phyloP scores from a whole-genome alignment of 1,140 invertebrate genomes.

The Drosophila repletoides region DNA sequence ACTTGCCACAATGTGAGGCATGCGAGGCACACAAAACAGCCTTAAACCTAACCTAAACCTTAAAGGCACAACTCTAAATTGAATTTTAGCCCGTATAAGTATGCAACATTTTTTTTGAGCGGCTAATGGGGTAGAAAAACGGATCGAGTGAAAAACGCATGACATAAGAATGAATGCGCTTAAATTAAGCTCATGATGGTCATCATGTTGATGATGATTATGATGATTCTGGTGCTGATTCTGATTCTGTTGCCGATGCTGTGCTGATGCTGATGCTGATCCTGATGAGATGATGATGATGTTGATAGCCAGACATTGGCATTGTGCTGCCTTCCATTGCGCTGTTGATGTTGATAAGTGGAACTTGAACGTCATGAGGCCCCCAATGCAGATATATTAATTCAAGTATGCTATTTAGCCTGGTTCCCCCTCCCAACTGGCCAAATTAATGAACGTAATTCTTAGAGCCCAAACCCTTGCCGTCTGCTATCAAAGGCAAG shows the following conservation, averaged over 20 bases:
- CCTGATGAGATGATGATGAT: conserved; percentile 34
- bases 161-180: conserved; percentile 63
- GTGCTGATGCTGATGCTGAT: conserved; percentile 3
- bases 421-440: neutral
- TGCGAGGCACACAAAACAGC: conserved; percentile 1
- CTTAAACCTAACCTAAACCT: too few species aligned
- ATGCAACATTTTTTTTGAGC: conserved; percentile 65
- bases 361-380: conserved; percentile 66
- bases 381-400: conserved; percentile 70
- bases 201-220: conserved; percentile 8
- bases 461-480: conserved; percentile 31
- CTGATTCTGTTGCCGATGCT: too few species aligned
- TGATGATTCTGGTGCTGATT: neutral
- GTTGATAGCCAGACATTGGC: conserved; percentile 18
- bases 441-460: conserved; percentile 61
- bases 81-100: conserved; percentile 54
- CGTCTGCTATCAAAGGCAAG: conserved; percentile 57
- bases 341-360: conserved; percentile 67
- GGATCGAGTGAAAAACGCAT: conserved; percentile 66
- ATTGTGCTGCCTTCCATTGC: conserved; percentile 21
- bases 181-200: conserved; percentile 53
- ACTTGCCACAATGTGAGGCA: conserved; percentile 48
- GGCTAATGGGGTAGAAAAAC: conserved; percentile 60
- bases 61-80: conserved; percentile 56
- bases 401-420: conserved; percentile 47